These are phyloP conservation scores for Bombus breviceps DNA, from an alignment of 1,140 invertebrate genomes.

Conservation along the genomic window DNA sequence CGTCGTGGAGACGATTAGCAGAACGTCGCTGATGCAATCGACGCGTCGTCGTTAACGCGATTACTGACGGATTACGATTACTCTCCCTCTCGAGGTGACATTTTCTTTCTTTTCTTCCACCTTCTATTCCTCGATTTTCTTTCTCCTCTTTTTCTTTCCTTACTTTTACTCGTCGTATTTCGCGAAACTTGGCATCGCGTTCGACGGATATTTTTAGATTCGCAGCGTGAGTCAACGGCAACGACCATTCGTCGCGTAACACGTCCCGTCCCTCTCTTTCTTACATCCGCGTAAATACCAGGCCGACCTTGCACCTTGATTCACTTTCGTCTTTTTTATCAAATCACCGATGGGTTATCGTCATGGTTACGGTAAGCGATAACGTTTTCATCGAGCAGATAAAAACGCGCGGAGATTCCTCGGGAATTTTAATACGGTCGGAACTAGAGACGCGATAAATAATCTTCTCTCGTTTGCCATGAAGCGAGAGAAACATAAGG, in stretches of 20 bases:
- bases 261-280: constrained; percentile 43
- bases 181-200: constrained; percentile 25
- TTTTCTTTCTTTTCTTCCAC: neutral
- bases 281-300: constrained; percentile 20
- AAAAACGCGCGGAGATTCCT: neutral
- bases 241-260: constrained; percentile 54
- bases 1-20: neutral
- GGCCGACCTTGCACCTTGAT: constrained; percentile 47
- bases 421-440: neutral
- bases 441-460: neutral
- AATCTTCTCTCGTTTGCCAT: neutral
- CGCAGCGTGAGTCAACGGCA: constrained; percentile 58
- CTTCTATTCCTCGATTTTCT: neutral
- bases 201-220: constrained; percentile 64
- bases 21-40: constrained; percentile 13
- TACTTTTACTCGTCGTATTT: constrained; percentile 11
- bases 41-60: constrained; percentile 10
- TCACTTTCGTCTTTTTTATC: constrained; percentile 23
- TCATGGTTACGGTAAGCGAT: neutral
- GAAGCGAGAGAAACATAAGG: neutral
- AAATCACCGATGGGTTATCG: neutral
- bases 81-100: neutral
- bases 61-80: constrained; percentile 53
- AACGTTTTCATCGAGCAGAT: neutral
- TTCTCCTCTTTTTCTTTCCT: neutral